phyloP scores from a whole-genome alignment of 1,140 invertebrate species.

The Reticulitermes speratus region DNA sequence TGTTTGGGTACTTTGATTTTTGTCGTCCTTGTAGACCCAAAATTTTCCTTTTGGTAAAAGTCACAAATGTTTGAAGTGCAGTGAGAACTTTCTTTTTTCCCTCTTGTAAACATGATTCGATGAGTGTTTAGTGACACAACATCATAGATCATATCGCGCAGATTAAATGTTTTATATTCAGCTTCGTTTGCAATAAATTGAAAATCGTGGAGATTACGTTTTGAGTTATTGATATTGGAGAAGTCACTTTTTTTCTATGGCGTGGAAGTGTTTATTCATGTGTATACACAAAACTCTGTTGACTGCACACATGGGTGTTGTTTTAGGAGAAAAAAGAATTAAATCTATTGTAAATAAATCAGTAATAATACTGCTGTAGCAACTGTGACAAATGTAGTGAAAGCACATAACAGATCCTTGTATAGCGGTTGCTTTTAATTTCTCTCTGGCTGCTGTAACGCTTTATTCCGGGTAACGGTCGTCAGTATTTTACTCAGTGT shows the following conservation, averaged over 20 bases:
- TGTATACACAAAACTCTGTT: background rate
- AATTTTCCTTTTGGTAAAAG: background rate
- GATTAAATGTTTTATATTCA: background rate
- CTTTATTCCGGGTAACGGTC: too few species aligned
- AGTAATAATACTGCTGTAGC: background rate
- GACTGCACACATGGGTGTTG: background rate
- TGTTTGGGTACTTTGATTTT: background rate
- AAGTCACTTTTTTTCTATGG: background rate
- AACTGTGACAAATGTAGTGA: background rate
- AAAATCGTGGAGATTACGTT: background rate
- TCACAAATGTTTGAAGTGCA: background rate
- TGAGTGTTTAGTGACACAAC: background rate
- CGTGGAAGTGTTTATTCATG: background rate
- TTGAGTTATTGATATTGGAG: background rate
- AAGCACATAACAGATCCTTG: background rate
- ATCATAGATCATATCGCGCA: background rate
- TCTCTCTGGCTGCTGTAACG: too few species aligned
- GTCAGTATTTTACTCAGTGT: too few species aligned
- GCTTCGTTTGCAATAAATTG: constrained; percentile 4
- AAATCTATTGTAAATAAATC: background rate
- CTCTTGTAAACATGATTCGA: background rate
- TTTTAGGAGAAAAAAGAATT: background rate
- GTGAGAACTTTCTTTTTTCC: background rate
- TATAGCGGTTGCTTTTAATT: background rate
- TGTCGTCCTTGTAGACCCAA: too few species aligned